Evolutionary conservation across 2,888 invertebrate genomes (phyloP).

Genomic region (Prosapia bicincta): DNA sequence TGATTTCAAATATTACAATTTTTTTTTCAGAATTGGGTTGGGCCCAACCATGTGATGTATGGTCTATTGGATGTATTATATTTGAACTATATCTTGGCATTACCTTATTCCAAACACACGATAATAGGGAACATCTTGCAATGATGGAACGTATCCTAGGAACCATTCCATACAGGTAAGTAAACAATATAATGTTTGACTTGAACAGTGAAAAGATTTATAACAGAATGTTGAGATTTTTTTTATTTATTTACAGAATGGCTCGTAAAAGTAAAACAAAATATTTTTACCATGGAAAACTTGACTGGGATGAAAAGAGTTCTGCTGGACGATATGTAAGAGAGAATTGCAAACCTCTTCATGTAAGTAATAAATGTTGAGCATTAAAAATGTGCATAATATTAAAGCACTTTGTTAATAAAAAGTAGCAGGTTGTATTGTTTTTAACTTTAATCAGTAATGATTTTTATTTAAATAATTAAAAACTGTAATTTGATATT

Average conservation of each 20-base stretch:
- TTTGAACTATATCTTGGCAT: constrained; percentile 98
- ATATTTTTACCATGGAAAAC: constrained; percentile 95
- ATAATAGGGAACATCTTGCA: constrained; percentile 98
- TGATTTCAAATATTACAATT: too few species aligned
- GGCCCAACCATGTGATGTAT: constrained; percentile 99
- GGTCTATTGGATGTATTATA: constrained; percentile 99
- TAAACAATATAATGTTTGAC: constrained; percentile 32
- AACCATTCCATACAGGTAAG: constrained; percentile 89
- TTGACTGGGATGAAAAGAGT: constrained; percentile 98
- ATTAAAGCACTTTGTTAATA: too few species aligned
- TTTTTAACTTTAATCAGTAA: too few species aligned
- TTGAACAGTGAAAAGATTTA: too few species aligned
- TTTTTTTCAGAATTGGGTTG: constrained; percentile 88
- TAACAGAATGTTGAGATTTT: too few species aligned
- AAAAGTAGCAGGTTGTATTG: too few species aligned
- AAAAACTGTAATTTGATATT: too few species aligned
- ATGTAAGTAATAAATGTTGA: constrained; percentile 64
- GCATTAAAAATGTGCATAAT: not conserved
- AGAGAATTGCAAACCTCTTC: constrained; percentile 95
- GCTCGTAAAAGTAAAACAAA: constrained; percentile 90
- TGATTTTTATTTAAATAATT: too few species aligned
- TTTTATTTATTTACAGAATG: constrained; percentile 59
- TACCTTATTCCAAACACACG: constrained; percentile 99
- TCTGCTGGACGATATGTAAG: constrained; percentile 96
- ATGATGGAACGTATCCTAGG: constrained; percentile 99